Conservation (phyloP, 2,888 invertebrate species). For the Drosophila meridionalis region DNA sequence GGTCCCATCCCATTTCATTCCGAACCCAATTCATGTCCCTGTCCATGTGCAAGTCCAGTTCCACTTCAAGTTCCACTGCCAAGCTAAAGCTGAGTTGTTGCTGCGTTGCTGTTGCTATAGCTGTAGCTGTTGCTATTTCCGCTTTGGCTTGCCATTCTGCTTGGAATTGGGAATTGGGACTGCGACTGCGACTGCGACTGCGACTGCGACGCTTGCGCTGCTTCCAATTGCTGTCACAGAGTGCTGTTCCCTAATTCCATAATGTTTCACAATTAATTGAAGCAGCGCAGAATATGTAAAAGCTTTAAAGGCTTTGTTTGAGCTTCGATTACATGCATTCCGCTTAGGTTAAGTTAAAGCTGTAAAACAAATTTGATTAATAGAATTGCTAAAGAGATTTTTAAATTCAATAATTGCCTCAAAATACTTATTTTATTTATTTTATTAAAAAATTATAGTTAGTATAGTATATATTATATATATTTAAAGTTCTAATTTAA, state of each 20-base stretch:
- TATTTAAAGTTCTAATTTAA: no score
- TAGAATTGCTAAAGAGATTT: neutral
- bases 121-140: constrained; percentile 13
- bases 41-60: constrained; percentile 30
- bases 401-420: neutral
- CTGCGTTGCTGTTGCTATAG: neutral
- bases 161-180: constrained; percentile 29
- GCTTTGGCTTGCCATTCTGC: constrained; percentile 9
- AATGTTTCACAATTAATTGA: constrained; percentile 24
- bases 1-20: constrained; percentile 45
- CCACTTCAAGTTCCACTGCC: constrained; percentile 47
- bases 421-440: neutral
- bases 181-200: no score
- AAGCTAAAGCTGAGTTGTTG: constrained; percentile 2
- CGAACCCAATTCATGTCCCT: constrained; percentile 33
- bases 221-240: constrained; percentile 34
- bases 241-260: constrained; percentile 48
- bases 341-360: neutral
- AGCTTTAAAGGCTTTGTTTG: neutral
- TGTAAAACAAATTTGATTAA: neutral
- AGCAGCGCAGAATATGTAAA: neutral
- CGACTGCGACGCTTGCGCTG: constrained; percentile 35
- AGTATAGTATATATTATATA: neutral
- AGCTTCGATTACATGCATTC: no score
- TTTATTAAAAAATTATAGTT: neutral